Evolutionary conservation across 1,140 invertebrate genomes (phyloP).

Genomic region (Bombus superbus): DNA sequence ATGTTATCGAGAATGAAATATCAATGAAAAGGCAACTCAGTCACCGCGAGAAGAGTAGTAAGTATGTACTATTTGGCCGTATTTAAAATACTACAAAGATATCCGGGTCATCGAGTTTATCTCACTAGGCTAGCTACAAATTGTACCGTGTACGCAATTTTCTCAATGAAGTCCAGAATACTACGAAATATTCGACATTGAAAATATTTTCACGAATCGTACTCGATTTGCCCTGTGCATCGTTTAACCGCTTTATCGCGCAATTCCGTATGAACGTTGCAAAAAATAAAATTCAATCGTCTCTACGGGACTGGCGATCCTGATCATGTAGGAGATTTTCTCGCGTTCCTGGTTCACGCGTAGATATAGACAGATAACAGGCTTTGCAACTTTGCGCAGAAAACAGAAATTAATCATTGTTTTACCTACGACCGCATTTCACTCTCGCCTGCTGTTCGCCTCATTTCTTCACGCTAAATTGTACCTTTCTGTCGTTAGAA

Average conservation of each 20-base stretch:
- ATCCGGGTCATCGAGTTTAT: conserved; percentile 5
- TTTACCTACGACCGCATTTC: background rate
- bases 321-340: no score
- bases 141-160: background rate
- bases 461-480: background rate
- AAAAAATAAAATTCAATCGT: no score
- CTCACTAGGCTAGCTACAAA: background rate
- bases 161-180: background rate
- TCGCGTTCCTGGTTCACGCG: no score
- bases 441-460: background rate
- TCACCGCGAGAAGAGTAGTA: background rate
- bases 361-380: background rate
- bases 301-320: no score
- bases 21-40: conserved; percentile 1
- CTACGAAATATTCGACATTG: background rate
- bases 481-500: background rate
- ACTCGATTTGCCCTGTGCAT: background rate
- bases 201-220: background rate
- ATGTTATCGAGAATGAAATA: background rate
- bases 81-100: background rate
- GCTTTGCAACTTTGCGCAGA: background rate
- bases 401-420: background rate
- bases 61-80: background rate
- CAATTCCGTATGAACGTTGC: no score
- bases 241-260: background rate